Evolutionary conservation across 2,888 invertebrate species (phyloP).

Genomic region (Bellardia bayeri): DNA sequence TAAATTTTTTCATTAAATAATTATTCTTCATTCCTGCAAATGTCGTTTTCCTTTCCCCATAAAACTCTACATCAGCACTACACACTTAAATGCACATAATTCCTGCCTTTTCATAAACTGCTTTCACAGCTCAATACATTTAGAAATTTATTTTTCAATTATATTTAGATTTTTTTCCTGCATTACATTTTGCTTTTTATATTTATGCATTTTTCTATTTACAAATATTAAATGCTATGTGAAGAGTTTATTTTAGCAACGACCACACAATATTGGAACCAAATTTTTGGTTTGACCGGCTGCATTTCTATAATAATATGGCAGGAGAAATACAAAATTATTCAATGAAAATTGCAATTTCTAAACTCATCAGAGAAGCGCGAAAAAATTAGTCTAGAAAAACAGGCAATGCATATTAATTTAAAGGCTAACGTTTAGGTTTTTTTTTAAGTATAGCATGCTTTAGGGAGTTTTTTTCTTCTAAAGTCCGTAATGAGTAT

Average conservation of each 20-base stretch:
- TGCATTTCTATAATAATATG: too few relatives aligned
- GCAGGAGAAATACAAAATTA: neutral
- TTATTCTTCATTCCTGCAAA: too few relatives aligned
- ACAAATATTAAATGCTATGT: slow-evolving; percentile 3
- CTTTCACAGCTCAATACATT: neutral
- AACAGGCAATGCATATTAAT: neutral
- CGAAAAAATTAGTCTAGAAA: neutral
- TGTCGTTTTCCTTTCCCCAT: too few relatives aligned
- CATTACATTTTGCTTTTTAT: neutral
- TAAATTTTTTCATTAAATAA: too few relatives aligned
- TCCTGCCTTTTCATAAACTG: neutral
- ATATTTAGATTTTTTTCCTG: neutral
- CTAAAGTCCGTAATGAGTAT: neutral
- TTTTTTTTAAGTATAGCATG: slow-evolving; percentile 6
- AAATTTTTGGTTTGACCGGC: neutral
- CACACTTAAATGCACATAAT: too few relatives aligned
- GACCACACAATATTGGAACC: neutral
- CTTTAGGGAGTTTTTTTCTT: slow-evolving; percentile 12
- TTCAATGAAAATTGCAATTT: neutral
- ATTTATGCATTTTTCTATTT: neutral
- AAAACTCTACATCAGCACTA: too few relatives aligned
- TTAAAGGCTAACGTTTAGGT: neutral
- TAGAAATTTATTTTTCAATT: neutral
- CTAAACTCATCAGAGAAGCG: neutral
- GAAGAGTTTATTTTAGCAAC: neutral